phyloP scores from a whole-genome alignment of 2,797 vertebrate species.

The Rhinichthys osculus region DNA sequence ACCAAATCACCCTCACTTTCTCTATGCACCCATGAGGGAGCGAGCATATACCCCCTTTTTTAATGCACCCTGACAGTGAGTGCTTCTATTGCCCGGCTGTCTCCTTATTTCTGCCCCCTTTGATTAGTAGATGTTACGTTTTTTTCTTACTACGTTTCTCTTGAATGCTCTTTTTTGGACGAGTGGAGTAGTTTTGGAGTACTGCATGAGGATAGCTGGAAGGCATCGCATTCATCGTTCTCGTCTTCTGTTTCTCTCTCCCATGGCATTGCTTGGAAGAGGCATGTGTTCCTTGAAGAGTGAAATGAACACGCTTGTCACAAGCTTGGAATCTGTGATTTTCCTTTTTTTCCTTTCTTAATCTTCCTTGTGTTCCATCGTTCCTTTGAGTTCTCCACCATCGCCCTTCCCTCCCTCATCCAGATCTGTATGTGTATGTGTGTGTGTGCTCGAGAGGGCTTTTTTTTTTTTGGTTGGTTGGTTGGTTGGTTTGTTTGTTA shows the following conservation, averaged over 20 bases:
- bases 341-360: constrained; percentile 30
- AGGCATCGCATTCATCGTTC: constrained; percentile 60
- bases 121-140: constrained; percentile 61
- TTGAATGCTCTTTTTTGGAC: constrained; percentile 61
- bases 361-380: constrained; percentile 42
- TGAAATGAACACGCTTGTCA: constrained; percentile 61
- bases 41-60: constrained; percentile 60
- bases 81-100: constrained; percentile 64
- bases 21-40: constrained; percentile 81
- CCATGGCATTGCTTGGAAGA: constrained; percentile 60
- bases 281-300: constrained; percentile 60
- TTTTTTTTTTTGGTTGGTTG: neutral
- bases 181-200: constrained; percentile 54
- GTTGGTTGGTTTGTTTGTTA: constrained; percentile 38
- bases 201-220: constrained; percentile 66
- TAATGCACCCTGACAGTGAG: constrained; percentile 65
- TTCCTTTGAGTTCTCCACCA: constrained; percentile 41
- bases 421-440: neutral
- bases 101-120: constrained; percentile 64
- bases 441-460: neutral
- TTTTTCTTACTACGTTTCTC: constrained; percentile 49
- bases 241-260: constrained; percentile 58
- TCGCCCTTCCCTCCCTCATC: constrained; percentile 14
- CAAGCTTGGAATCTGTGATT: constrained; percentile 57
- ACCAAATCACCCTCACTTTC: constrained; percentile 69